Evolutionary conservation across 2,888 invertebrate species (phyloP).

Genomic region (Eupeodes latifasciatus): DNA sequence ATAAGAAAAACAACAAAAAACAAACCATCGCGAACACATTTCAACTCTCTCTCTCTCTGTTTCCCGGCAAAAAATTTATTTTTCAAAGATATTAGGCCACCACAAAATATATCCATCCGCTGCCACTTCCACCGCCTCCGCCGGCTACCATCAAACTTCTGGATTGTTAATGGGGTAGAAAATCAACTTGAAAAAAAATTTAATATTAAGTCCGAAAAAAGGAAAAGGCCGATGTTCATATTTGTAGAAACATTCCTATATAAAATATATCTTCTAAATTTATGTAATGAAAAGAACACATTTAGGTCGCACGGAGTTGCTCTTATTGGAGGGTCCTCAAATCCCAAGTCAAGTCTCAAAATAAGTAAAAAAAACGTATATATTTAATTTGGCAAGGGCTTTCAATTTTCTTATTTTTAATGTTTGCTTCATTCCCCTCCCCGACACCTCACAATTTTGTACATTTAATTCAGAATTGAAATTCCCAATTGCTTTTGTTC

Average conservation of each 20-base stretch:
- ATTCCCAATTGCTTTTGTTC: too few relatives aligned
- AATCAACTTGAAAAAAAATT: conserved; percentile 27
- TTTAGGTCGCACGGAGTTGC: not conserved
- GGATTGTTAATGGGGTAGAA: conserved; percentile 33
- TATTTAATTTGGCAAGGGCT: too few relatives aligned
- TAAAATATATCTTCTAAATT: not conserved
- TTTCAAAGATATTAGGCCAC: not conserved
- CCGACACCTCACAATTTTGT: too few relatives aligned
- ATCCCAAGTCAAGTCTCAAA: too few relatives aligned
- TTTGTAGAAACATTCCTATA: not conserved
- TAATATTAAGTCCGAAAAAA: conserved; percentile 3
- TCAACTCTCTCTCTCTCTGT: not conserved
- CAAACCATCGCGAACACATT: not conserved
- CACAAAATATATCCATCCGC: too few relatives aligned
- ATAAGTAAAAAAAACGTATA: too few relatives aligned
- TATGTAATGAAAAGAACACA: not conserved
- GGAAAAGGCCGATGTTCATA: conserved; percentile 1
- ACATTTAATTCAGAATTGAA: too few relatives aligned
- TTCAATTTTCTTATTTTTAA: too few relatives aligned
- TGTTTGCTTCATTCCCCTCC: too few relatives aligned
- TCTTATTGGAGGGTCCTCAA: not conserved
- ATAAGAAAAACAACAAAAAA: not conserved
- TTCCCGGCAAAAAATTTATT: conserved; percentile 8
- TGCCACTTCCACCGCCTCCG: not conserved
- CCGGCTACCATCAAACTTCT: not conserved